These are phyloP conservation scores for Aporophyla nigra DNA, from an alignment of 2,888 invertebrate genomes.

Conservation along the genomic window DNA sequence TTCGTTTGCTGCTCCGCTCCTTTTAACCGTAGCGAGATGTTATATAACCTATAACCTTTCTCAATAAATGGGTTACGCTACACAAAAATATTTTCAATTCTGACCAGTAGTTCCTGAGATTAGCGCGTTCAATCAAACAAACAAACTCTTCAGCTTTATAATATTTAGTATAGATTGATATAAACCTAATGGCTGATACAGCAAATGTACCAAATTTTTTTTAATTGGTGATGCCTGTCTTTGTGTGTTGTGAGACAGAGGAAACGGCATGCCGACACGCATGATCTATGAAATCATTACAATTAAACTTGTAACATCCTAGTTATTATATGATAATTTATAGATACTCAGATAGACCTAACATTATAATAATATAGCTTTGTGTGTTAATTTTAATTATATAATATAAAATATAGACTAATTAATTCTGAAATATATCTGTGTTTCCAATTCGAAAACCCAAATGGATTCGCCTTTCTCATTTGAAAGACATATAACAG, in stretches of 20 bases:
- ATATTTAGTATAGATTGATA: background rate
- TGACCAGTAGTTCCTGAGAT: too few relatives aligned
- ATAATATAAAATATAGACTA: slow-evolving; percentile 15
- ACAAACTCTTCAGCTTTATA: too few relatives aligned
- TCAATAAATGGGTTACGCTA: too few relatives aligned
- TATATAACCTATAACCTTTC: too few relatives aligned
- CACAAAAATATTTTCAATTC: too few relatives aligned
- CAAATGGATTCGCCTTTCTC: background rate
- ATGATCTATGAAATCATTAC: slow-evolving; percentile 33
- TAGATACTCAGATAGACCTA: slow-evolving; percentile 23
- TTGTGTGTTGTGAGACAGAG: slow-evolving; percentile 16
- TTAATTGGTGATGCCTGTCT: background rate
- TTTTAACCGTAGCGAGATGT: too few relatives aligned
- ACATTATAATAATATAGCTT: slow-evolving; percentile 25
- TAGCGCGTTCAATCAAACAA: too few relatives aligned
- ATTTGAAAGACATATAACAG: background rate
- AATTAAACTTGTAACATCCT: slow-evolving; percentile 42
- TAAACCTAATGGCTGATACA: background rate
- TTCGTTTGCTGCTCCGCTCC: too few relatives aligned
- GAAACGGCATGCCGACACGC: slow-evolving; percentile 8
- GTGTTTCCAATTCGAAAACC: background rate
- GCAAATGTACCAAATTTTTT: background rate
- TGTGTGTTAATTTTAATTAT: slow-evolving; percentile 52
- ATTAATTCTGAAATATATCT: background rate
- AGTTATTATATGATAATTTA: slow-evolving; percentile 60